A percentile compares a stretch with the other conserved stretches of the same genome.
Conservation (phyloP, 2,888 invertebrate genomes). For the Theristus sp. region DNA sequence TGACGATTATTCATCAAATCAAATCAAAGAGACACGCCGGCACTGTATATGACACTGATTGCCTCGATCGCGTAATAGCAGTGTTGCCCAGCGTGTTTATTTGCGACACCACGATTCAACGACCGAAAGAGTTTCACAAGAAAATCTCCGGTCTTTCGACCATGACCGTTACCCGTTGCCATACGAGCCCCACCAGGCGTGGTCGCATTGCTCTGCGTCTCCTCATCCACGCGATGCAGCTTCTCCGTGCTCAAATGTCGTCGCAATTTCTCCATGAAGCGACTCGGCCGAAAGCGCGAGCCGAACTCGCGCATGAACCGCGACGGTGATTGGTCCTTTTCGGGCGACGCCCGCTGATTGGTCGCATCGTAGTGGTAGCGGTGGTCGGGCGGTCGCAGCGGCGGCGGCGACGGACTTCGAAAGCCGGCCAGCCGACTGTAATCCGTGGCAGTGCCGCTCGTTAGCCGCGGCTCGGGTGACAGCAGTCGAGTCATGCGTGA, state of each 20-base stretch:
- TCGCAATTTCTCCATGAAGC: constrained; percentile 3
- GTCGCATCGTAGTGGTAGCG: not conserved
- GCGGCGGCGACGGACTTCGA: not conserved
- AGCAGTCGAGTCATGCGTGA: not conserved
- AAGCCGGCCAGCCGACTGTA: not conserved
- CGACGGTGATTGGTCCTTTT: not conserved
- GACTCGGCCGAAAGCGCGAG: not conserved
- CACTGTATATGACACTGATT: too few species aligned
- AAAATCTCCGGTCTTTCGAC: too few species aligned
- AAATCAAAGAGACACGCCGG: too few species aligned
- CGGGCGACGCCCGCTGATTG: not conserved
- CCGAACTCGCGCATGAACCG: not conserved
- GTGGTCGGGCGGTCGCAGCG: not conserved
- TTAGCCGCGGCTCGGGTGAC: not conserved
- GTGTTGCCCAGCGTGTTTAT: too few species aligned
- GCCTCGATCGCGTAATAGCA: too few species aligned
- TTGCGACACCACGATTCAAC: too few species aligned
- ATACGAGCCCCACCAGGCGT: not conserved
- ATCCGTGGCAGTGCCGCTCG: not conserved
- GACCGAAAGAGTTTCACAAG: too few species aligned
- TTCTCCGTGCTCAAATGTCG: constrained; percentile 4
- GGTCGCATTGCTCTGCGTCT: too few species aligned
- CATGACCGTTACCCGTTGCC: too few species aligned
- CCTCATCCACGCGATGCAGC: not conserved
- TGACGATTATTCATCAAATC: too few species aligned